Evolutionary conservation across 2,797 vertebrate species (phyloP), one percentile per base, ranked within the genome.

Genomic region (Neosilurus mollespiculum): DNA sequence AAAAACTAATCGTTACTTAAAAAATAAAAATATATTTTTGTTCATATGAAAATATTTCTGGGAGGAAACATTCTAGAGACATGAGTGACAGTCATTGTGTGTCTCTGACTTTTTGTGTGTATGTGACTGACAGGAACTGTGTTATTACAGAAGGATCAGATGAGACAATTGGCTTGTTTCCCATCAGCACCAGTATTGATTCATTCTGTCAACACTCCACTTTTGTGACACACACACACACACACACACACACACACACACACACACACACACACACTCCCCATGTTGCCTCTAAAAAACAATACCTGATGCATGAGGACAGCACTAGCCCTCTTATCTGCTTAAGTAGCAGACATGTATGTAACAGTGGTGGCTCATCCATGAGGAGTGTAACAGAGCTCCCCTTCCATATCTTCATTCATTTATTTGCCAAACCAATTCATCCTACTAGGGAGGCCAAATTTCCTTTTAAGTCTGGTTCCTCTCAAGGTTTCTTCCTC

Each of bases 101-200:
- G n/a, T 14, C 12, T 80, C 51, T 79, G 81, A 43, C 43, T 81
- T 72, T 66, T 49, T 65, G 26, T 71, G 20, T 78, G 83, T 79
- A 69, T 82, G 72, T 80, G 70, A 56, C 62, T 24, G 71, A 81
- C 76, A 78, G 84, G 82, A 54, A 62, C 65, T 53, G 43, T 81
- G 85, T 84, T 87, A 87, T 88, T 89, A 87, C 59, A 71, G n/a
- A 64, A 37, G 80, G 82, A 84, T 87, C 83, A 84, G 86, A 84
- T 77, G 85, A 84, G 80, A 77, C 34, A 72, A 83, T 85, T 80
- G 81, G 62, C 82, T 78, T 81, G 53, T 88, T 87, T 87, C 81
- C 80, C 87, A 85, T 87, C 86, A 86, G 71, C 79, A 75, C 69
- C 67, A 61, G 80, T 84, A 89, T 90, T 80, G 89, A 89, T 90